Conservation (phyloP, 2,888 invertebrate species). For the Ectemnius continuus region DNA sequence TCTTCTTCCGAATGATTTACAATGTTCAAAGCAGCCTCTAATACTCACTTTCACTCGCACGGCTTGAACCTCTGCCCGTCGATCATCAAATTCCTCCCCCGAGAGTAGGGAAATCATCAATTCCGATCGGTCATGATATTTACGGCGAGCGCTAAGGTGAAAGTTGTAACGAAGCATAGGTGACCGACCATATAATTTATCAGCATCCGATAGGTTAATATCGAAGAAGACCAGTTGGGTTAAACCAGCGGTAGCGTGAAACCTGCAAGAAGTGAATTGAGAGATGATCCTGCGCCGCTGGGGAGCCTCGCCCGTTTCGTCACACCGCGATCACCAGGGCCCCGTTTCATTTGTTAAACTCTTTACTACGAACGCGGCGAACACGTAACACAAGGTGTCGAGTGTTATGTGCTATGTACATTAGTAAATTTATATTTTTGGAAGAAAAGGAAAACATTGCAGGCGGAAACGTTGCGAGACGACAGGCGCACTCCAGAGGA, state of each 20-base stretch:
- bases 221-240: conserved; percentile 39
- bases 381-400: conserved; percentile 11
- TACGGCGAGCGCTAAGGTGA: conserved; percentile 13
- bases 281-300: conserved; percentile 29
- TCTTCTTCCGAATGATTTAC: not conserved
- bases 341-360: conserved; percentile 38
- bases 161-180: conserved; percentile 64
- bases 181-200: conserved; percentile 57
- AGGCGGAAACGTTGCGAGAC: conserved; percentile 26
- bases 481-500: conserved; percentile 15
- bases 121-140: too few species aligned
- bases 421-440: conserved; percentile 75
- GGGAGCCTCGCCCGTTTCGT: conserved; percentile 30
- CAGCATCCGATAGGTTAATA: conserved; percentile 57
- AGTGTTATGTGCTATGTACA: conserved; percentile 62
- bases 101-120: too few species aligned
- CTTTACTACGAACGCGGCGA: conserved; percentile 23
- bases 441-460: conserved; percentile 62
- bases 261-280: conserved; percentile 22
- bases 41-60: conserved; percentile 12
- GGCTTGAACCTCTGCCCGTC: conserved; percentile 20
- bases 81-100: conserved; percentile 7
- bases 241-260: conserved; percentile 29
- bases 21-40: conserved; percentile 9
- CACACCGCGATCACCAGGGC: conserved; percentile 26